These are phyloP conservation scores for Theonella swinhoei DNA, from an alignment of 37 sponge, comb jelly and placozoan genomes.

Conservation along the genomic window DNA sequence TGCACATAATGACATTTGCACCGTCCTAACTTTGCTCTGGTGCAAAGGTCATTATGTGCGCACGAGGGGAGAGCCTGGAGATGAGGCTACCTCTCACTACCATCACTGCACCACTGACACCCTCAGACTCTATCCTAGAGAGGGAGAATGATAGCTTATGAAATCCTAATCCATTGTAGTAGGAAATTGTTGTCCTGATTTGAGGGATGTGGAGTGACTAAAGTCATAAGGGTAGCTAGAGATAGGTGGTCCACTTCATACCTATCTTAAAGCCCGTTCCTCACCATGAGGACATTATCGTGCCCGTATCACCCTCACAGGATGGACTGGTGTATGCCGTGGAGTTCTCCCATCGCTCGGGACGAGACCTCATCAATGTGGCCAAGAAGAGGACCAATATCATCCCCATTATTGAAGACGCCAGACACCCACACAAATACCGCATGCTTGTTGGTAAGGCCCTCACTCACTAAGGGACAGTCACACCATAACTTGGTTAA, in stretches of 20 bases:
- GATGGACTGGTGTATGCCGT: slow-evolving; percentile 98
- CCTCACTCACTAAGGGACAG: not conserved
- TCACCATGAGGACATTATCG: not conserved
- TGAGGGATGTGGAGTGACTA: too few relatives aligned
- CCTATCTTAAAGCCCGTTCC: not conserved
- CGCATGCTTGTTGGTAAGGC: slow-evolving; percentile 92
- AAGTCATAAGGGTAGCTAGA: too few relatives aligned
- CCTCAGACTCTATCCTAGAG: not conserved
- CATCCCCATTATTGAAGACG: slow-evolving; percentile 99
- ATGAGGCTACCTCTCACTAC: not conserved
- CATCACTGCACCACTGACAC: not conserved
- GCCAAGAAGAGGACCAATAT: slow-evolving; percentile 99
- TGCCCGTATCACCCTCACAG: slow-evolving; percentile 14
- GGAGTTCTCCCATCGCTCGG: slow-evolving; percentile 98
- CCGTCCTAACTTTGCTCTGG: too few relatives aligned
- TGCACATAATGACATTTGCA: not conserved
- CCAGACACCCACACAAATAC: slow-evolving; percentile 98
- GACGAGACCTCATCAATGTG: slow-evolving; percentile 97
- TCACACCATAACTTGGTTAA: too few relatives aligned
- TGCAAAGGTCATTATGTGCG: too few relatives aligned
- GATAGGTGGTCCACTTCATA: too few relatives aligned
- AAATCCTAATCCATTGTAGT: too few relatives aligned
- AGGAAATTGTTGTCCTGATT: too few relatives aligned
- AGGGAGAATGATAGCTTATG: too few relatives aligned
- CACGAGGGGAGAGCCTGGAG: too few relatives aligned